Percentiles rank a stretch among this genome's conserved stretches.
These are phyloP conservation scores for Carlito syrichta DNA, from an alignment of 2,113 vertebrate species.

Conservation along the genomic window DNA sequence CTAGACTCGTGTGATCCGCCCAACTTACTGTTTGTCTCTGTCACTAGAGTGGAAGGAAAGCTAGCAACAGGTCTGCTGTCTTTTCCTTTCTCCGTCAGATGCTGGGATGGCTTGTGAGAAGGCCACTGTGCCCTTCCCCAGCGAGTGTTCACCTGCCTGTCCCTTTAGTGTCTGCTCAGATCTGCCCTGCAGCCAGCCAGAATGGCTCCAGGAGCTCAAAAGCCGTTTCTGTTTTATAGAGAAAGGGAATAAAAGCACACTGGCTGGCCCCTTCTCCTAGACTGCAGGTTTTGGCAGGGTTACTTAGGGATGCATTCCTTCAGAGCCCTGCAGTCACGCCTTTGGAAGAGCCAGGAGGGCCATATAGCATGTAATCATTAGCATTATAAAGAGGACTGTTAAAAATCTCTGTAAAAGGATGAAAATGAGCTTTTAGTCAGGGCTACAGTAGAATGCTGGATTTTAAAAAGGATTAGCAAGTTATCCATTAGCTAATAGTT, in stretches of 20 bases:
- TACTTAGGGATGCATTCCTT: background rate
- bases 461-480: constrained; percentile 35
- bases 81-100: background rate
- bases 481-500: constrained; percentile 44
- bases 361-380: background rate
- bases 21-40: background rate
- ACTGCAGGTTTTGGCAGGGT: background rate
- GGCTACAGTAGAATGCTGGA: background rate
- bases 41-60: background rate
- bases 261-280: background rate
- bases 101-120: background rate
- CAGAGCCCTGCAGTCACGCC: background rate
- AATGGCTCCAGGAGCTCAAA: background rate
- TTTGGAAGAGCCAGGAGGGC: background rate
- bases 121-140: background rate
- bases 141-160: background rate
- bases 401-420: constrained; percentile 17
- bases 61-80: background rate
- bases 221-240: constrained; percentile 28
- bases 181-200: background rate
- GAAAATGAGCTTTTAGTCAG: constrained; percentile 40
- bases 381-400: background rate
- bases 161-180: background rate
- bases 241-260: constrained; percentile 40
- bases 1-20: background rate